Percentiles rank a stretch among this genome's conserved stretches.
These are phyloP conservation scores for Globicephala melas DNA, from an alignment of 2,113 vertebrate species.

Conservation along the genomic window DNA sequence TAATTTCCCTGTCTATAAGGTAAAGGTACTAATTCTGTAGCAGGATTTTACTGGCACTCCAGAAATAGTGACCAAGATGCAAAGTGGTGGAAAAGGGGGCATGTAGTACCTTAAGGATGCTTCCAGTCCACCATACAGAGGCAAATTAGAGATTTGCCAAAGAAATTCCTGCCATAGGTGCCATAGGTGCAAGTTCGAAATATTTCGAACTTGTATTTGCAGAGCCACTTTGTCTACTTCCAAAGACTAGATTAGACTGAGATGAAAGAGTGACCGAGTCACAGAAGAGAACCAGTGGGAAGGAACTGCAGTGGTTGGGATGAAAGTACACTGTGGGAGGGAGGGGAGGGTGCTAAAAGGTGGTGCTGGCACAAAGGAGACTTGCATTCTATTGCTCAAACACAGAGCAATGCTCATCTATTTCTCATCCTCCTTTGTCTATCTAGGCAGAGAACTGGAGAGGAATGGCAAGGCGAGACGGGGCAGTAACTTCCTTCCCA, in stretches of 20 bases:
- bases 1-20: background rate
- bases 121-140: background rate
- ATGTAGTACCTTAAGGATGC: background rate
- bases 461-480: background rate
- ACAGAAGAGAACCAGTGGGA: background rate
- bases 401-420: background rate
- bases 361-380: background rate
- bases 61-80: background rate
- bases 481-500: background rate
- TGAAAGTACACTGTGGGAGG: too few relatives aligned
- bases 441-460: background rate
- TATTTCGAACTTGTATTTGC: background rate
- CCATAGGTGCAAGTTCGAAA: background rate
- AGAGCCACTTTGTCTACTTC: background rate
- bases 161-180: background rate
- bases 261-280: background rate
- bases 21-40: background rate
- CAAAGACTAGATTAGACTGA: background rate
- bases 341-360: rapidly evolving
- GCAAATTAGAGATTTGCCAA: background rate
- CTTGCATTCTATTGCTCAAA: background rate
- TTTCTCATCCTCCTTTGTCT: background rate
- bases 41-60: background rate
- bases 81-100: background rate
- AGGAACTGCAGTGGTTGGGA: background rate